These are phyloP conservation scores for Desmophyllum pertusum DNA, from an alignment of 92 coral and sea anemone genomes.

Conservation along the genomic window DNA sequence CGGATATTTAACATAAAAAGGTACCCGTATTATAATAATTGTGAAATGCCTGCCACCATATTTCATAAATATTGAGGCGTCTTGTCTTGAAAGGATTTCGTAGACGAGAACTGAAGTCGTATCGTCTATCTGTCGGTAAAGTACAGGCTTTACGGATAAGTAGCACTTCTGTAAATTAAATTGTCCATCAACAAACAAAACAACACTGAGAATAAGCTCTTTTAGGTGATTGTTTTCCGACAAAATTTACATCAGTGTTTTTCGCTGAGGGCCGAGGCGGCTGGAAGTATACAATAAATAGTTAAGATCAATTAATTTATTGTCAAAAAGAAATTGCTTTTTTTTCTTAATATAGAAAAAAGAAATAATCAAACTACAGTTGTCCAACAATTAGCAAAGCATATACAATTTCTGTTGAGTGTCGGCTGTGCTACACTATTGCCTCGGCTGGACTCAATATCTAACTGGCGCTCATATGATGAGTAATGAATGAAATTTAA, in stretches of 20 bases:
- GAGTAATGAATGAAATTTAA: not conserved
- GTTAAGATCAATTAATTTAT: not conserved
- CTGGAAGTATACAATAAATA: not conserved
- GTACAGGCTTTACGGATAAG: not conserved
- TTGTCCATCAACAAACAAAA: slow-evolving; percentile 4
- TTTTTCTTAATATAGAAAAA: not conserved
- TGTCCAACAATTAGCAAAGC: not conserved
- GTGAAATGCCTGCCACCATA: not conserved
- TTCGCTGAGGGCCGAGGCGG: not conserved
- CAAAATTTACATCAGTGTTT: not conserved
- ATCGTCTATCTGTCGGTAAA: not conserved
- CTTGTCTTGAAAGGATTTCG: not conserved
- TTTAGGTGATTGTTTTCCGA: not conserved
- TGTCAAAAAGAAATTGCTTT: not conserved
- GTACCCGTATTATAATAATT: not conserved
- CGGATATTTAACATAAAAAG: slow-evolving; percentile 20
- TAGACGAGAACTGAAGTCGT: not conserved
- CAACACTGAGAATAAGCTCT: too few relatives aligned
- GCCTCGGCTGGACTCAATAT: not conserved
- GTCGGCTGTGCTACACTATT: not conserved
- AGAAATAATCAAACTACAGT: not conserved
- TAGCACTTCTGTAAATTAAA: not conserved
- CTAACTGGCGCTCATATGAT: not conserved
- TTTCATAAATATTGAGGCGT: not conserved
- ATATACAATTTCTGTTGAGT: not conserved